phyloP scores from a whole-genome alignment of 2,113 vertebrate species.

The Xenopus tropicalis region DNA sequence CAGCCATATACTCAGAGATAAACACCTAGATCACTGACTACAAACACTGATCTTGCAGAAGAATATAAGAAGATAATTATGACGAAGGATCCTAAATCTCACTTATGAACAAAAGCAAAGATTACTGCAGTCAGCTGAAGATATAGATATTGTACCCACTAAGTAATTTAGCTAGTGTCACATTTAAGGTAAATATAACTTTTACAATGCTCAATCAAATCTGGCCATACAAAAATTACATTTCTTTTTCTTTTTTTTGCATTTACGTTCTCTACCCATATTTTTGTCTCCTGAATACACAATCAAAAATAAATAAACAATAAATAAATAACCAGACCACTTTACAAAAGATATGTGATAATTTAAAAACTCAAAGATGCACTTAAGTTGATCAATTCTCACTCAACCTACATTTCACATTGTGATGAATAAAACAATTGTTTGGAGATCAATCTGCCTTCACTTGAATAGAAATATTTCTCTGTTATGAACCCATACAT shows the following conservation, averaged over 20 bases:
- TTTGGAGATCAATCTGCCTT: conserved; percentile 35
- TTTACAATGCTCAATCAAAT: too few relatives aligned
- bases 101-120: too few relatives aligned
- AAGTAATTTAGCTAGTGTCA: too few relatives aligned
- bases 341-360: conserved; percentile 41
- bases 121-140: background rate
- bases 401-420: conserved; percentile 10
- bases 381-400: conserved; percentile 30
- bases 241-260: background rate
- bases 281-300: conserved; percentile 28
- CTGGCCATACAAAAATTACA: background rate
- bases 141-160: too few relatives aligned
- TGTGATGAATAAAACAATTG: conserved; percentile 31
- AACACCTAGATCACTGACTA: too few relatives aligned
- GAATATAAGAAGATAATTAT: too few relatives aligned
- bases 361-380: conserved; percentile 37
- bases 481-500: conserved; percentile 36
- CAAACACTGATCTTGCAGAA: too few relatives aligned
- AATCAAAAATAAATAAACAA: conserved; percentile 28
- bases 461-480: conserved; percentile 37
- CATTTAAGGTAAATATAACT: too few relatives aligned
- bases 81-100: too few relatives aligned
- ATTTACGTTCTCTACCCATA: conserved; percentile 34
- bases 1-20: too few relatives aligned
- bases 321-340: conserved; percentile 26